Percentiles rank a stretch among this genome's conserved stretches.
Conservation (phyloP, 2,113 vertebrate genomes). For the Tichodroma muraria region DNA sequence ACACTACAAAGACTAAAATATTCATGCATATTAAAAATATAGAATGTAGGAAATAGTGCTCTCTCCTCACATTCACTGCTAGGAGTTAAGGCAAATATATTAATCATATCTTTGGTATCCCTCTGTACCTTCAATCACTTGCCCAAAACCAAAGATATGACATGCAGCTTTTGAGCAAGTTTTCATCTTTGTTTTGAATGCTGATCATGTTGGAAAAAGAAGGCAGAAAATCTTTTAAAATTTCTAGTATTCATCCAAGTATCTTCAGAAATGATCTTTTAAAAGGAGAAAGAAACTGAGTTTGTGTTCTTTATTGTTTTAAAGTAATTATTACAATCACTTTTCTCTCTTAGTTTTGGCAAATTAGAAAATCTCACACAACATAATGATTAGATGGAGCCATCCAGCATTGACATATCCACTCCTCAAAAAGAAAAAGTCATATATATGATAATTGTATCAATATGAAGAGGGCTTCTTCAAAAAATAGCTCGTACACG, state of each 20-base stretch:
- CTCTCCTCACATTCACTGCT: neutral
- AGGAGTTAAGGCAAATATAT: neutral
- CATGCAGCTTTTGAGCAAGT: neutral
- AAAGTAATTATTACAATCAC: neutral
- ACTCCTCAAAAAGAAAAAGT: neutral
- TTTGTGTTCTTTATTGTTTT: neutral
- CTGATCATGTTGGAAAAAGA: neutral
- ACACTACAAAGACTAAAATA: neutral
- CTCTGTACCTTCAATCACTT: neutral
- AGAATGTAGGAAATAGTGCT: neutral
- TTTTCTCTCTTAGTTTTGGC: neutral
- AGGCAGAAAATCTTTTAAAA: neutral
- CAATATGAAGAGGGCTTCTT: neutral
- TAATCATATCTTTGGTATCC: neutral
- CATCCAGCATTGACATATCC: neutral
- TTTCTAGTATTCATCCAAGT: neutral
- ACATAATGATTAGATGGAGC: neutral
- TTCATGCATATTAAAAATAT: neutral
- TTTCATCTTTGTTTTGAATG: neutral
- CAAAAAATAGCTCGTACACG: neutral
- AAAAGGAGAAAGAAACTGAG: neutral
- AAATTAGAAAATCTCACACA: neutral
- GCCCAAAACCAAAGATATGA: neutral
- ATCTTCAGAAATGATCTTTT: neutral
- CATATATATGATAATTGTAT: neutral